Evolutionary conservation across 2,888 invertebrate species (phyloP).

Genomic region (Drosophila nr. perissopoda): DNA sequence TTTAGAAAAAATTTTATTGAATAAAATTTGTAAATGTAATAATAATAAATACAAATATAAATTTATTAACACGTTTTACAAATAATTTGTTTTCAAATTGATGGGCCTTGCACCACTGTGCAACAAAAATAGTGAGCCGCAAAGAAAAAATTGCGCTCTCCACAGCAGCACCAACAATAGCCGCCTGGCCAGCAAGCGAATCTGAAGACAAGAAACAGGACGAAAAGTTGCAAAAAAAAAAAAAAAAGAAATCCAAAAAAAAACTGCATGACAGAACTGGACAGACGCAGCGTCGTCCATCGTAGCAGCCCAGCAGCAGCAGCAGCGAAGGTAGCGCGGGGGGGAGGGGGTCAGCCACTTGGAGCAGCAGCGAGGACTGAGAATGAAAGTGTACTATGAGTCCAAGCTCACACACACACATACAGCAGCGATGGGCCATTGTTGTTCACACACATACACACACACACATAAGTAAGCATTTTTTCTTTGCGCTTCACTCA

Average conservation of each 20-base stretch:
- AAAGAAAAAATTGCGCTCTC: slow-evolving; percentile 71
- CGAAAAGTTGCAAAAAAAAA: slow-evolving; percentile 70
- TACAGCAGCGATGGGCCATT: slow-evolving; percentile 59
- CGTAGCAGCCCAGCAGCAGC: slow-evolving; percentile 12
- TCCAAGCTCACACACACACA: slow-evolving; percentile 46
- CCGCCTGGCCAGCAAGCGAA: slow-evolving; percentile 63
- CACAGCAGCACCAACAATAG: slow-evolving; percentile 55
- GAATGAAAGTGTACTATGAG: slow-evolving; percentile 77
- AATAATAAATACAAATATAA: neutral
- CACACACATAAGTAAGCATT: slow-evolving; percentile 51
- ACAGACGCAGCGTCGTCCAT: slow-evolving; percentile 72
- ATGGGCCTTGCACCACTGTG: slow-evolving; percentile 58
- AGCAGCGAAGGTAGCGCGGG: slow-evolving; percentile 24
- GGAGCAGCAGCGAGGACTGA: slow-evolving; percentile 55
- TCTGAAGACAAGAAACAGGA: slow-evolving; percentile 81
- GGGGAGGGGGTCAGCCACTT: slow-evolving; percentile 43
- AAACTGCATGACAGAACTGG: slow-evolving; percentile 73
- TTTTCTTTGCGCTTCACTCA: slow-evolving; percentile 79
- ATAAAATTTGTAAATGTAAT: neutral
- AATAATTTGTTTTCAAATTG: neutral
- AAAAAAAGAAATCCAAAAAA: slow-evolving; percentile 19
- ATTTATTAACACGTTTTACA: neutral
- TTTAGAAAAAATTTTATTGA: neutral
- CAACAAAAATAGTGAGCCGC: slow-evolving; percentile 72
- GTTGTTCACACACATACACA: slow-evolving; percentile 54